Percentiles rank a stretch among this genome's conserved stretches.
Conservation (phyloP, 2,888 invertebrate genomes). For the Limnephilus auricula region DNA sequence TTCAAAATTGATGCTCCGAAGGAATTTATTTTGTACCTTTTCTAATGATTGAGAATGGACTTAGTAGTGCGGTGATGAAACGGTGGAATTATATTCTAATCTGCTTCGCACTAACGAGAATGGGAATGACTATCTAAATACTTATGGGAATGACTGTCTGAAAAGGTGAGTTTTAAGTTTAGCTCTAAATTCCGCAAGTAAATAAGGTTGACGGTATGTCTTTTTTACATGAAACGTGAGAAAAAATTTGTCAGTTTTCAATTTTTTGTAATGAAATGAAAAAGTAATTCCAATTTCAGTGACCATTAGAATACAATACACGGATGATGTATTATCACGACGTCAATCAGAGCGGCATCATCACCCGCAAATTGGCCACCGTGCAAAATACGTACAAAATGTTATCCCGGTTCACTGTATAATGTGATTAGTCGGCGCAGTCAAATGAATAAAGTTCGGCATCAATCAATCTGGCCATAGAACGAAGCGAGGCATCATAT, state of each 20-base stretch:
- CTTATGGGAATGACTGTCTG: too few species aligned
- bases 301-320: not conserved
- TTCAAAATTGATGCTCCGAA: too few species aligned
- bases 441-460: constrained; percentile 28
- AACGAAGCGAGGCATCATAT: constrained; percentile 20
- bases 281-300: not conserved
- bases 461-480: constrained; percentile 31
- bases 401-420: not conserved
- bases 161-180: too few species aligned
- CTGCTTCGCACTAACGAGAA: too few species aligned
- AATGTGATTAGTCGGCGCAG: constrained; percentile 11
- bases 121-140: too few species aligned
- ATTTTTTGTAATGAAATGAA: not conserved
- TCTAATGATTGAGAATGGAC: too few species aligned
- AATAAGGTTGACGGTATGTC: not conserved
- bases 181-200: too few species aligned
- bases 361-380: not conserved
- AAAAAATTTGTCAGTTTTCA: not conserved
- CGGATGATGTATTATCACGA: not conserved
- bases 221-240: not conserved
- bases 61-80: too few species aligned
- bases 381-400: not conserved
- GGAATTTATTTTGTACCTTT: too few species aligned
- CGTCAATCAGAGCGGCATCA: not conserved
- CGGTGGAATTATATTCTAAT: too few species aligned